Conservation (phyloP, 2,797 vertebrate species). For the Podarcis siculus region DNA sequence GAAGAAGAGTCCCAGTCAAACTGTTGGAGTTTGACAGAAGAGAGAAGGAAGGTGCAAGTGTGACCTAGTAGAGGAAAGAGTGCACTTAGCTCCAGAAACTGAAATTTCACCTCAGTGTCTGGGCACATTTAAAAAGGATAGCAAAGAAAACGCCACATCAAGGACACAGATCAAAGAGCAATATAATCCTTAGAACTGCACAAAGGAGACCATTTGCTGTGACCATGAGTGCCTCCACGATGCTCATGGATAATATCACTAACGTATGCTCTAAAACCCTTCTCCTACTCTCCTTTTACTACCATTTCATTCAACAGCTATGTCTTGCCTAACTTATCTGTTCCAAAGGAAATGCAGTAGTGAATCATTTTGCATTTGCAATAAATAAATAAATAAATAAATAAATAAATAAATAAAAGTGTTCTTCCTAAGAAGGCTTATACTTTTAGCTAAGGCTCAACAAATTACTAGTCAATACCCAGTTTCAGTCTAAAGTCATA, state of each 20-base stretch:
- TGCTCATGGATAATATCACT: slow-evolving; percentile 54
- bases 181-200: slow-evolving; percentile 57
- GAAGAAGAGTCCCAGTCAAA: too few relatives aligned
- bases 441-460: background rate
- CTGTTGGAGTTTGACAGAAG: background rate
- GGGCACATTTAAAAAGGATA: background rate
- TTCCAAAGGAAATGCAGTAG: background rate
- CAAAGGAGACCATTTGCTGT: slow-evolving; percentile 69
- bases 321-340: background rate
- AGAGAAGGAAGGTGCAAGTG: background rate
- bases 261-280: slow-evolving; percentile 40
- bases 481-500: background rate
- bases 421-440: background rate
- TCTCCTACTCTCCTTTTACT: slow-evolving; percentile 7
- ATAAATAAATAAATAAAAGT: too few relatives aligned
- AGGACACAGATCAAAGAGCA: slow-evolving; percentile 46
- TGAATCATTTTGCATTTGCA: background rate
- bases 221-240: slow-evolving; percentile 68
- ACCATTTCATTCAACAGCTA: too few relatives aligned
- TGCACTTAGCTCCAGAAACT: background rate
- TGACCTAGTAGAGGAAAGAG: background rate
- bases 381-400: too few relatives aligned
- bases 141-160: slow-evolving; percentile 57
- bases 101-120: background rate
- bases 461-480: accelerated